Evolutionary conservation across 2,113 vertebrate genomes (phyloP).

Genomic region (Eublepharis macularius): DNA sequence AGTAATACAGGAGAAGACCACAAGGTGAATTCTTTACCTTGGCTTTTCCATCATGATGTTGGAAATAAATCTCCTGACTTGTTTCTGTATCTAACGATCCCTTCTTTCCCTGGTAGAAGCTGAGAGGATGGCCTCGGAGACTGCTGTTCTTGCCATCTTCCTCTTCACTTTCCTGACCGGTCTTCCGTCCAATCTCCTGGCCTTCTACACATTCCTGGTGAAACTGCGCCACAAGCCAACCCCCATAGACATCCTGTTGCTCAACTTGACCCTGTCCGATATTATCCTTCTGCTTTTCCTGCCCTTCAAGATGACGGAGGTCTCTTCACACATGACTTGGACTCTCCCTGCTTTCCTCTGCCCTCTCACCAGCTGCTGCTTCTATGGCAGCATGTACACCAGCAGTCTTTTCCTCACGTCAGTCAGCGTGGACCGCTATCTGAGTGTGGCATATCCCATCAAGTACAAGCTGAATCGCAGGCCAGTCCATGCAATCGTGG

Average conservation of each 20-base stretch:
- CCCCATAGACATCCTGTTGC: conserved; percentile 85
- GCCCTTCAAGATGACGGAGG: conserved; percentile 87
- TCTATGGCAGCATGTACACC: conserved; percentile 90
- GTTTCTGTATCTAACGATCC: no score
- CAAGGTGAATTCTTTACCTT: no score
- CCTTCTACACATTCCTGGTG: conserved; percentile 79
- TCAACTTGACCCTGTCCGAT: conserved; percentile 88
- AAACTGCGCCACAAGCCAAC: conserved; percentile 78
- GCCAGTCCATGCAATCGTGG: conserved; percentile 76
- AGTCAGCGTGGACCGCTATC: conserved; percentile 87
- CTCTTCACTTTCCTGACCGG: conserved; percentile 82
- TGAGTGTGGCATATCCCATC: conserved; percentile 87
- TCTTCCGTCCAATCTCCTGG: conserved; percentile 83
- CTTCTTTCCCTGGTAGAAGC: background rate
- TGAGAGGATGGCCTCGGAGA: background rate
- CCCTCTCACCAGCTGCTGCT: conserved; percentile 80
- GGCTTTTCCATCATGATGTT: no score
- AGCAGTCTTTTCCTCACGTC: conserved; percentile 86
- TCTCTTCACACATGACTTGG: conserved; percentile 72
- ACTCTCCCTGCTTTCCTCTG: conserved; percentile 75
- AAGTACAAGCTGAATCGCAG: conserved; percentile 79
- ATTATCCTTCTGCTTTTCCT: conserved; percentile 86
- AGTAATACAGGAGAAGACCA: no score
- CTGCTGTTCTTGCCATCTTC: conserved; percentile 78
- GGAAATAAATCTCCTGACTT: no score